Percentiles rank a stretch among this genome's conserved stretches.
Conservation (phyloP, 2,888 invertebrate genomes). For the Calliphora vomitoria region DNA sequence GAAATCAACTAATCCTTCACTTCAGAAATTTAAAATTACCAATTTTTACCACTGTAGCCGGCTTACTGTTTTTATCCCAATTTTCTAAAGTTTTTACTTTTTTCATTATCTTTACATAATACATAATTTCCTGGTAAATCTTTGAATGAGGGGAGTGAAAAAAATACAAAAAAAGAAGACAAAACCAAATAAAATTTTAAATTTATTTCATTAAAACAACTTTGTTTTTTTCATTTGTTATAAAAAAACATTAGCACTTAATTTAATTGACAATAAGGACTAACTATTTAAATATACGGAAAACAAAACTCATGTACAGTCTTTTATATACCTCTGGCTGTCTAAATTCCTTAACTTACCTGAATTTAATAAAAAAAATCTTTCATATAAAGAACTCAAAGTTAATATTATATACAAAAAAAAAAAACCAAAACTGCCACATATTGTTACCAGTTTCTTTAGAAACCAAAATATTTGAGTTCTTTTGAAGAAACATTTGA, state of each 20-base stretch:
- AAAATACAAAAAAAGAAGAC: background rate
- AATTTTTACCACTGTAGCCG: no score
- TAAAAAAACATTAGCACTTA: slow-evolving; percentile 35
- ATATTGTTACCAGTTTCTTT: no score
- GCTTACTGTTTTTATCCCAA: no score
- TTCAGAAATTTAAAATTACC: no score
- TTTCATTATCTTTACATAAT: background rate
- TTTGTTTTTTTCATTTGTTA: slow-evolving; percentile 6
- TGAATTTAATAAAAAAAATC: no score
- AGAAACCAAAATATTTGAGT: no score
- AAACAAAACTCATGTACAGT: background rate
- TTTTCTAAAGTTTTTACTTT: background rate
- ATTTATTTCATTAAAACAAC: slow-evolving; percentile 52
- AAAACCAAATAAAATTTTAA: slow-evolving; percentile 15
- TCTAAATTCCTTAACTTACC: no score
- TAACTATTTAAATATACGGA: background rate
- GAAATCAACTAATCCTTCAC: no score
- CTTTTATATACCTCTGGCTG: background rate
- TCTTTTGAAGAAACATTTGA: background rate
- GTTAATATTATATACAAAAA: no score
- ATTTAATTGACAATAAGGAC: slow-evolving; percentile 55
- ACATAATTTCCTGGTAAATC: background rate
- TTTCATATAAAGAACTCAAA: no score
- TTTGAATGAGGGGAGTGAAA: background rate
- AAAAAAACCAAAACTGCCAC: no score